These are phyloP conservation scores for Cephalopholis sonnerati DNA, from an alignment of 2,113 vertebrate species.

Conservation along the genomic window DNA sequence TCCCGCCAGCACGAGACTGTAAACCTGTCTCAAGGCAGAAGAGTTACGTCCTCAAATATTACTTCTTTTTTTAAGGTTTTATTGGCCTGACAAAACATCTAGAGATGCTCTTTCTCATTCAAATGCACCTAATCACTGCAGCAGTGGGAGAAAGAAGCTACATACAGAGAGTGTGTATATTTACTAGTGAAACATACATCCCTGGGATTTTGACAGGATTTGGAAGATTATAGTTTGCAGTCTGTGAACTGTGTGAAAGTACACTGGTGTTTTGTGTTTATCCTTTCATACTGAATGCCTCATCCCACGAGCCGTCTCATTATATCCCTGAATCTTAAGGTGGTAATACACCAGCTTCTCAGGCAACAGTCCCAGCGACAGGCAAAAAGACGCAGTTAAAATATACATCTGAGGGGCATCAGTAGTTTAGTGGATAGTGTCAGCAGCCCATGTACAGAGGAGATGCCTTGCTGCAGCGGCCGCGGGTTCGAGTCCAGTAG, in stretches of 20 bases:
- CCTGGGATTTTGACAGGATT: constrained; percentile 67
- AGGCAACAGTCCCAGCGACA: constrained; percentile 4
- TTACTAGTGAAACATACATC: constrained; percentile 65
- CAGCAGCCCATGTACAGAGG: too few relatives aligned
- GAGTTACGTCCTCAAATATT: constrained; percentile 82
- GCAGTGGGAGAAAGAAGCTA: constrained; percentile 16
- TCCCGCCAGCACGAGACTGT: constrained; percentile 83
- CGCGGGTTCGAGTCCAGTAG: too few relatives aligned
- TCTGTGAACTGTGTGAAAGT: constrained; percentile 69
- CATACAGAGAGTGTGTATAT: constrained; percentile 27
- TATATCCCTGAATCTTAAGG: constrained; percentile 48
- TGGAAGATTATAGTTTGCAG: constrained; percentile 73
- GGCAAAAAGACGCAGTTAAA: constrained; percentile 1
- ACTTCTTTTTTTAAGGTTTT: constrained; percentile 57
- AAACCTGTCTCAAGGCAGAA: constrained; percentile 83
- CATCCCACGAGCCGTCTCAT: constrained; percentile 46
- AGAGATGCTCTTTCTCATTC: constrained; percentile 54
- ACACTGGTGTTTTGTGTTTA: constrained; percentile 66
- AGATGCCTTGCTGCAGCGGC: too few relatives aligned
- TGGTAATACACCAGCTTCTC: constrained; percentile 37
- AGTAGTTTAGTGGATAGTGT: too few relatives aligned
- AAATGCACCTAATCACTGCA: constrained; percentile 45
- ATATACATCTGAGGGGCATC: background rate
- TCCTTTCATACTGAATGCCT: constrained; percentile 41
- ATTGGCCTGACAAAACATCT: constrained; percentile 73